Evolutionary conservation across 2,888 invertebrate species (phyloP).

Genomic region (Amblyteles armatorius): DNA sequence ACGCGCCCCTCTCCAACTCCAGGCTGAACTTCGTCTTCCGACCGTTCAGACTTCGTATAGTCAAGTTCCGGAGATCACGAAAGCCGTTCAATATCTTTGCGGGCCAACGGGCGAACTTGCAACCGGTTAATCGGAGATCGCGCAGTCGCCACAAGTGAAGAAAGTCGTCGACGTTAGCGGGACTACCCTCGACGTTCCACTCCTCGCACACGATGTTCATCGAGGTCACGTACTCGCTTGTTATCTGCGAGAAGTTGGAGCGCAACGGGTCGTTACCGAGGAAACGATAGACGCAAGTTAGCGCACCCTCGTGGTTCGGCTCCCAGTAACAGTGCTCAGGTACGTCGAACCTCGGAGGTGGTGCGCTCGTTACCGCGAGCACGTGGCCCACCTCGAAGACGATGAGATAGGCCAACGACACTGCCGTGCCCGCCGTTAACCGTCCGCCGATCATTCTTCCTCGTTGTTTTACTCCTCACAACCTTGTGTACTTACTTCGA

Average conservation of each 20-base stretch:
- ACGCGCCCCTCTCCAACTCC: constrained; percentile 92
- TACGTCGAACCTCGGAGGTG: constrained; percentile 89
- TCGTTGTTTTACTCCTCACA: neutral
- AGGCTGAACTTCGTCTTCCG: constrained; percentile 87
- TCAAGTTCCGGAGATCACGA: constrained; percentile 92
- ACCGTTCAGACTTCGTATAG: constrained; percentile 92
- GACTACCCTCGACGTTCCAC: constrained; percentile 65
- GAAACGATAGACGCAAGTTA: constrained; percentile 86
- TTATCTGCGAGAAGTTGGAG: constrained; percentile 93
- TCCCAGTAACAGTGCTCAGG: constrained; percentile 94
- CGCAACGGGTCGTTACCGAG: constrained; percentile 85
- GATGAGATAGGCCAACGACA: constrained; percentile 60
- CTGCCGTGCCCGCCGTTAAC: constrained; percentile 50
- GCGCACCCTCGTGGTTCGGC: constrained; percentile 77
- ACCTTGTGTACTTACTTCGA: constrained; percentile 22
- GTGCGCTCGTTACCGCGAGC: constrained; percentile 82
- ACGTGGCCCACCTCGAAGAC: constrained; percentile 74
- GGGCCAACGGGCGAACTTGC: constrained; percentile 94
- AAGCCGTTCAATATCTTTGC: constrained; percentile 92
- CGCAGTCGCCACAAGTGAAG: constrained; percentile 92
- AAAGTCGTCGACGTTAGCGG: constrained; percentile 86
- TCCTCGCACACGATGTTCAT: constrained; percentile 78
- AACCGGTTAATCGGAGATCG: constrained; percentile 93
- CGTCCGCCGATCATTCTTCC: constrained; percentile 59
- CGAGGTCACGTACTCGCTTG: constrained; percentile 87